Evolutionary conservation across 2,888 invertebrate genomes (phyloP).

Genomic region (Rapana venosa): DNA sequence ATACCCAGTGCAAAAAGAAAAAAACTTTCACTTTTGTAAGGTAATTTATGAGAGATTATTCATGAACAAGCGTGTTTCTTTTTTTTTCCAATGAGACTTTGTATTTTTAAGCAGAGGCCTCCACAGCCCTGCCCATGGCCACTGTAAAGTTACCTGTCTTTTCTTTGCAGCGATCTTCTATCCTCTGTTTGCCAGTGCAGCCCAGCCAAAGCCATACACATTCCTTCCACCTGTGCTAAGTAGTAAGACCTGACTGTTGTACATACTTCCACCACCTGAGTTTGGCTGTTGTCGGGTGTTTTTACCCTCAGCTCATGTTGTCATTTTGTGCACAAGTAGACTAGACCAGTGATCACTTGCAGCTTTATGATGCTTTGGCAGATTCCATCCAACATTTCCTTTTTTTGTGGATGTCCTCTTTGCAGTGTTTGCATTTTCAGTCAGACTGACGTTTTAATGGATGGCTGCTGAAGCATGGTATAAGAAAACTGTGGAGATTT

Average conservation of each 20-base stretch:
- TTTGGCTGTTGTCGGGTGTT: no score
- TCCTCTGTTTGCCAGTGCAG: conserved; percentile 52
- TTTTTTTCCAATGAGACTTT: background rate
- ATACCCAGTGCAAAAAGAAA: no score
- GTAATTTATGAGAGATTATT: no score
- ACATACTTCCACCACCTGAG: no score
- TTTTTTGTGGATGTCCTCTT: no score
- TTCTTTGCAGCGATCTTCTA: conserved; percentile 49
- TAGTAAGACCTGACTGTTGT: conserved; percentile 44
- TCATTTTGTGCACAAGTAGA: no score
- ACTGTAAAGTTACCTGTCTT: background rate
- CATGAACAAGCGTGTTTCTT: background rate
- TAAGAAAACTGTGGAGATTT: no score
- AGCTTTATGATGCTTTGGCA: background rate
- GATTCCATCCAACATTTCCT: background rate
- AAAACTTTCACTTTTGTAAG: no score
- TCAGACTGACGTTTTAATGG: no score
- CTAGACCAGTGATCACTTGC: background rate
- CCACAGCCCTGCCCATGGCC: background rate
- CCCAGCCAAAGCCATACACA: conserved; percentile 45
- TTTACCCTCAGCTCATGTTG: background rate
- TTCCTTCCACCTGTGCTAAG: conserved; percentile 42
- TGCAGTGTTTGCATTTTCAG: no score
- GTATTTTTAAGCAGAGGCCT: background rate
- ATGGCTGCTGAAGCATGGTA: no score